These are phyloP conservation scores for Holocentrus rufus DNA, from an alignment of 2,797 vertebrate species.

Conservation along the genomic window DNA sequence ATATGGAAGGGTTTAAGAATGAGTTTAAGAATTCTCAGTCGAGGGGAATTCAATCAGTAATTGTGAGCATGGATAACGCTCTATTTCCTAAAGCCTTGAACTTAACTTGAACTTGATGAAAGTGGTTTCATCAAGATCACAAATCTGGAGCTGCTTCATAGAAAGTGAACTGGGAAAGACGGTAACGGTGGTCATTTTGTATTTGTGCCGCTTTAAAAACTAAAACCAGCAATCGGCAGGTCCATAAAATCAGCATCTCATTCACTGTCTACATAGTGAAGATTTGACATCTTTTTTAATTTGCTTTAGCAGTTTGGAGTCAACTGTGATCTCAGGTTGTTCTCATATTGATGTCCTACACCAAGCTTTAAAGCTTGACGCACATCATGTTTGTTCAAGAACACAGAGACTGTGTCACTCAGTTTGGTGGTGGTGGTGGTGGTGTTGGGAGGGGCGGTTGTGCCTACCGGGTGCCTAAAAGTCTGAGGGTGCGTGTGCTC, in stretches of 20 bases:
- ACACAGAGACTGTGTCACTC: not conserved
- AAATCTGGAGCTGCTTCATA: not conserved
- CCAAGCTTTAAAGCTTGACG: too few relatives aligned
- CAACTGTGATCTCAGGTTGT: not conserved
- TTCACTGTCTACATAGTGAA: not conserved
- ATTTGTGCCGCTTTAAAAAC: not conserved
- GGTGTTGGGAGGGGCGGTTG: not conserved
- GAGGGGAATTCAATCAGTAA: not conserved
- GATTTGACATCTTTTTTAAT: not conserved
- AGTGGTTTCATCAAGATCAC: not conserved
- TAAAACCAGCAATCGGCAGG: not conserved
- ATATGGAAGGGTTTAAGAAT: slow-evolving; percentile 2
- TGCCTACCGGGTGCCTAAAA: not conserved
- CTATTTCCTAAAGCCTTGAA: not conserved
- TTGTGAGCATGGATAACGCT: not conserved
- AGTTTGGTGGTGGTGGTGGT: not conserved
- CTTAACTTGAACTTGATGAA: not conserved
- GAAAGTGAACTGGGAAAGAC: not conserved
- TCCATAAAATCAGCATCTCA: not conserved
- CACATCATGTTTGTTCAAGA: not conserved
- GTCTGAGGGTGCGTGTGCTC: not conserved
- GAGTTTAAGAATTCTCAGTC: not conserved
- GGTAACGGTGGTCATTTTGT: not conserved
- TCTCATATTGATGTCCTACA: too few relatives aligned
- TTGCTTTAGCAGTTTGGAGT: not conserved